Conservation (phyloP, 1,140 invertebrate species). For the Anoplophora glabripennis region DNA sequence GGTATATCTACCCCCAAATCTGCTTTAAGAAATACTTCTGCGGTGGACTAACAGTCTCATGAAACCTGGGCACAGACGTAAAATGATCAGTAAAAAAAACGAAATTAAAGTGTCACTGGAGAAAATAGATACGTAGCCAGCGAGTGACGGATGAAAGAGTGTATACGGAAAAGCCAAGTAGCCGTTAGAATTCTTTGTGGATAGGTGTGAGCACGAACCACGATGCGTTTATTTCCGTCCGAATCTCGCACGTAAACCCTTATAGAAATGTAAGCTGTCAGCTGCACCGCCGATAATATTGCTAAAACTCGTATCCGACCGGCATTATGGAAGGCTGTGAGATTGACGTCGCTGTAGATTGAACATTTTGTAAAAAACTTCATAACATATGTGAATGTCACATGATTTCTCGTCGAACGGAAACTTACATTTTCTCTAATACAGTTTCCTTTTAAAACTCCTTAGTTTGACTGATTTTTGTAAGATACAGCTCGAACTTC, state of each 20-base stretch:
- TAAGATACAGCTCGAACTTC: no score
- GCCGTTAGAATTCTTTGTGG: slow-evolving; percentile 3
- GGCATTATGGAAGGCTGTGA: slow-evolving; percentile 24
- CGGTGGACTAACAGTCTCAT: no score
- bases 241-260: slow-evolving; percentile 29
- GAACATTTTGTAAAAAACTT: slow-evolving; percentile 30
- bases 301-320: slow-evolving; percentile 32
- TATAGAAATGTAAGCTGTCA: slow-evolving; percentile 39
- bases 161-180: slow-evolving; percentile 20
- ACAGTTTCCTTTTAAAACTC: slow-evolving; percentile 7
- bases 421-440: background rate
- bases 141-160: slow-evolving; percentile 5
- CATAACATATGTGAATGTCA: slow-evolving; percentile 24
- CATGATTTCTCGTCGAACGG: slow-evolving; percentile 13
- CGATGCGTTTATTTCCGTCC: slow-evolving; percentile 29
- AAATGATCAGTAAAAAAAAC: slow-evolving; percentile 2
- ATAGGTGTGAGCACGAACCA: slow-evolving; percentile 12
- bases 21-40: no score
- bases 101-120: slow-evolving; percentile 12
- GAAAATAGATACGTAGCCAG: slow-evolving; percentile 11
- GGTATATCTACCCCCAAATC: no score
- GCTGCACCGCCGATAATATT: slow-evolving; percentile 31
- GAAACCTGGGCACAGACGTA: slow-evolving; percentile 8
- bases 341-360: slow-evolving; percentile 34
- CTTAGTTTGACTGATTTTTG: no score